Evolutionary conservation across 1,140 invertebrate species (phyloP).

Genomic region (Drosophila grimshawi): DNA sequence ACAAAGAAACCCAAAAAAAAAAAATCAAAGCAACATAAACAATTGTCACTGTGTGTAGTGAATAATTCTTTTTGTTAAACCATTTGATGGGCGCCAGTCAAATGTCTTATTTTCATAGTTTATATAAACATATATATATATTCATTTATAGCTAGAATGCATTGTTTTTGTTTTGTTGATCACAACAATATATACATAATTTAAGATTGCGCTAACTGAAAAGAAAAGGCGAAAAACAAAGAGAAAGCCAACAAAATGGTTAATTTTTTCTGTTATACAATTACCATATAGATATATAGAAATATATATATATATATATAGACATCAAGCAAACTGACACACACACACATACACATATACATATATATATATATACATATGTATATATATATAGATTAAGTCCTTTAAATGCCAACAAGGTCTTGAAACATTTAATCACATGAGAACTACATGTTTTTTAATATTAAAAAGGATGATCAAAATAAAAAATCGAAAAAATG

Average conservation of each 20-base stretch:
- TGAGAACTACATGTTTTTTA: slow-evolving; percentile 74
- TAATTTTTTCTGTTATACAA: slow-evolving; percentile 75
- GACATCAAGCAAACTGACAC: slow-evolving; percentile 50
- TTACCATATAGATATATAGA: slow-evolving; percentile 59
- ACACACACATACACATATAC: slow-evolving; percentile 60
- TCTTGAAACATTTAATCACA: slow-evolving; percentile 62
- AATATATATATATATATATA: slow-evolving; percentile 61
- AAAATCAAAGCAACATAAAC: slow-evolving; percentile 5
- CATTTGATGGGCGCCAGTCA: slow-evolving; percentile 45
- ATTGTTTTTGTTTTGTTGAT: slow-evolving; percentile 55
- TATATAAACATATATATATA: slow-evolving; percentile 28
- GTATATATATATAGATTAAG: slow-evolving; percentile 37
- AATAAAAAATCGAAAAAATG: slow-evolving; percentile 66
- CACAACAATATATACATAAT: slow-evolving; percentile 52
- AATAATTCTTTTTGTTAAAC: slow-evolving; percentile 54
- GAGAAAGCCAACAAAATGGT: slow-evolving; percentile 43
- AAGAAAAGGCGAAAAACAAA: slow-evolving; percentile 26
- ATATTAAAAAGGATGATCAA: slow-evolving; percentile 69
- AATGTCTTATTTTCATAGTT: slow-evolving; percentile 64
- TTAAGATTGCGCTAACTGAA: slow-evolving; percentile 47
- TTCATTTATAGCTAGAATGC: slow-evolving; percentile 26
- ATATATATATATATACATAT: slow-evolving; percentile 57
- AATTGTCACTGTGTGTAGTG: slow-evolving; percentile 38
- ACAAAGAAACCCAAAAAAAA: slow-evolving; percentile 1
- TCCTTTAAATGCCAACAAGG: slow-evolving; percentile 50